Conservation (phyloP, 2,888 invertebrate genomes). For the Drosophila peninsularis region DNA sequence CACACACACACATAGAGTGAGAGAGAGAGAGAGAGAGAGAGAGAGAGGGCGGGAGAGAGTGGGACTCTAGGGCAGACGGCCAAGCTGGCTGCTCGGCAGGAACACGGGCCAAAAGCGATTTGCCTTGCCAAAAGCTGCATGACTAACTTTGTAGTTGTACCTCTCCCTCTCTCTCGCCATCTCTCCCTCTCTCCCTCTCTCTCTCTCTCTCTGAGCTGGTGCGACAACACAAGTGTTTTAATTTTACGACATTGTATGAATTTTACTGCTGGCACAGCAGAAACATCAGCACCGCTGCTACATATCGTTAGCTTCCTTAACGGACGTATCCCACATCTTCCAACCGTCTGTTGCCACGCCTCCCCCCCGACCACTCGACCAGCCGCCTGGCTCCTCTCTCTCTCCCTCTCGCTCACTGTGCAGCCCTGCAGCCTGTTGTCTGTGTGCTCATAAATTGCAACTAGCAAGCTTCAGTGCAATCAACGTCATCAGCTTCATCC, state of each 20-base stretch:
- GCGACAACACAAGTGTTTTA: conserved; percentile 81
- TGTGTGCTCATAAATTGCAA: conserved; percentile 77
- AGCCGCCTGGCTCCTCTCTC: neutral
- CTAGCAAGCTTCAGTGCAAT: conserved; percentile 78
- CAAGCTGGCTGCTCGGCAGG: conserved; percentile 24
- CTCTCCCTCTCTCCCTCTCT: conserved; percentile 3
- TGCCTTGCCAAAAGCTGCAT: conserved; percentile 79
- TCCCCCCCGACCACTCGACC: neutral
- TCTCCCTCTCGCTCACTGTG: neutral
- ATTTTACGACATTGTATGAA: conserved; percentile 83
- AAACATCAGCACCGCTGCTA: conserved; percentile 74
- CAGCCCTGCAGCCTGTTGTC: conserved; percentile 36
- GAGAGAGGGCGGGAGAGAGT: neutral
- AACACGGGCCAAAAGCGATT: conserved; percentile 71
- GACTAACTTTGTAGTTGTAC: conserved; percentile 75
- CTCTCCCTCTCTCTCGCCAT: conserved; percentile 13
- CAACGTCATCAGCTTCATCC: conserved; percentile 80
- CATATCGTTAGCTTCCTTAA: conserved; percentile 79
- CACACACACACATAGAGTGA: conserved; percentile 4
- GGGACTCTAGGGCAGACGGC: conserved; percentile 14
- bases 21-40: neutral
- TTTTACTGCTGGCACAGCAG: conserved; percentile 82
- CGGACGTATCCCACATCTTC: conserved; percentile 77
- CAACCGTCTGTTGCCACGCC: conserved; percentile 20
- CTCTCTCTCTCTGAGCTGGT: conserved; percentile 33